phyloP scores from a whole-genome alignment of 2,113 vertebrate species.

The Todiramphus chloris region DNA sequence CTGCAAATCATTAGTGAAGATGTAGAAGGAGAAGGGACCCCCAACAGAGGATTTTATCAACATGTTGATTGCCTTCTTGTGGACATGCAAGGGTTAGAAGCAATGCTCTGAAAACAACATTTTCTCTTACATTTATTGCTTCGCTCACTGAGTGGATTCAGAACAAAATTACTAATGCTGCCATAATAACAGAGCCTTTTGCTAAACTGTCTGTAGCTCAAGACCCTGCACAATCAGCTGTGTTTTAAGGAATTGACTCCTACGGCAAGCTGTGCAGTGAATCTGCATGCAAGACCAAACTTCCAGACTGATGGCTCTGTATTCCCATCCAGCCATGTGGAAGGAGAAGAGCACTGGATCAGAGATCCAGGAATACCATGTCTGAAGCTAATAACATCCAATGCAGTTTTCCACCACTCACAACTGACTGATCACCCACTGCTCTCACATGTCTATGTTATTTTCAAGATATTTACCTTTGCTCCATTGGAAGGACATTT shows the following conservation, averaged over 20 bases:
- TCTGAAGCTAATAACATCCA: background rate
- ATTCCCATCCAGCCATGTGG: background rate
- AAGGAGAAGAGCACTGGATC: background rate
- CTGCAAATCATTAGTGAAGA: background rate
- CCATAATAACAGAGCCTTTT: background rate
- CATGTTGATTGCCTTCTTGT: background rate
- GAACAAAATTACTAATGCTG: background rate
- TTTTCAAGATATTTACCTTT: background rate
- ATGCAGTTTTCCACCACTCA: background rate
- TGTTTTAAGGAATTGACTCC: background rate
- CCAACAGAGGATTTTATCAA: background rate
- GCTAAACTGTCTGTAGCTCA: background rate
- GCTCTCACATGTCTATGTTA: background rate
- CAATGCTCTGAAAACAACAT: background rate
- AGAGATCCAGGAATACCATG: background rate
- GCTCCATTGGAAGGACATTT: background rate
- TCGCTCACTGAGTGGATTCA: background rate
- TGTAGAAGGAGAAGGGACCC: background rate
- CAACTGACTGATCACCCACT: background rate
- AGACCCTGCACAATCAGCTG: background rate
- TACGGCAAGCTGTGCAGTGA: background rate
- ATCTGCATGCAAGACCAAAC: background rate
- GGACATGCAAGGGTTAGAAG: background rate
- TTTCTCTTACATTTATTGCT: background rate
- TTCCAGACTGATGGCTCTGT: background rate